Conservation (phyloP, 2,888 invertebrate genomes). For the Cistogaster globosa region DNA sequence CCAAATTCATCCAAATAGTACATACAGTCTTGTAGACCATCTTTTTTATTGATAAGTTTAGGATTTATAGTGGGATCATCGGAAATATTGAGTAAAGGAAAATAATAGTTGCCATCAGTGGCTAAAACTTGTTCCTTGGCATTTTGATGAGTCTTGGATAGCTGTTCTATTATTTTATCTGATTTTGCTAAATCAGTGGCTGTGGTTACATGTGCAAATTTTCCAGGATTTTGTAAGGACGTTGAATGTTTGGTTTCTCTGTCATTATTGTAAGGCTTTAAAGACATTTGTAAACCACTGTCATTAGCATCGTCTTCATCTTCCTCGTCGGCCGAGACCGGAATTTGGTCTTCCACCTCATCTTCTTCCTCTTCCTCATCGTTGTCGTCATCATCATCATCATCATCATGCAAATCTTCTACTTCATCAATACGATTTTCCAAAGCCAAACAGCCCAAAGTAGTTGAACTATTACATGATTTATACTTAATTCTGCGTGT, state of each 20-base stretch:
- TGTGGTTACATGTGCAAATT: constrained; percentile 2
- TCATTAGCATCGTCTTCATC: constrained; percentile 65
- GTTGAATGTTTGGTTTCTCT: constrained; percentile 50
- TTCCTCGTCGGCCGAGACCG: constrained; percentile 70
- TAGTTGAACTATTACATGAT: constrained; percentile 77
- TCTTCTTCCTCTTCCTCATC: constrained; percentile 74
- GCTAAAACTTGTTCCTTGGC: constrained; percentile 75
- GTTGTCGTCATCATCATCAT: constrained; percentile 73
- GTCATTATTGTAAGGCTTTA: constrained; percentile 40
- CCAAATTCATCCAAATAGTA: constrained; percentile 83
- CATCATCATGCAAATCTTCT: constrained; percentile 76
- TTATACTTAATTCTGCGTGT: constrained; percentile 77
- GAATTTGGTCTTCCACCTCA: constrained; percentile 56
- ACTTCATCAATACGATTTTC: constrained; percentile 80
- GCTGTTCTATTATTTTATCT: constrained; percentile 65
- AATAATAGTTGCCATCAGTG: constrained; percentile 79
- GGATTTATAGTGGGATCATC: constrained; percentile 80
- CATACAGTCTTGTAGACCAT: constrained; percentile 82
- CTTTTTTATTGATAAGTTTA: constrained; percentile 82
- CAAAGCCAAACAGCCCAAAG: constrained; percentile 77
- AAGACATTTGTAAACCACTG: constrained; percentile 63
- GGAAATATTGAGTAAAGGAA: constrained; percentile 78
- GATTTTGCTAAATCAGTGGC: constrained; percentile 56
- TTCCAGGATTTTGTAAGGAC: constrained; percentile 27
- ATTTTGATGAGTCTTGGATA: constrained; percentile 44